Conservation (phyloP, 2,113 vertebrate genomes). For the Hippocampus comes region DNA sequence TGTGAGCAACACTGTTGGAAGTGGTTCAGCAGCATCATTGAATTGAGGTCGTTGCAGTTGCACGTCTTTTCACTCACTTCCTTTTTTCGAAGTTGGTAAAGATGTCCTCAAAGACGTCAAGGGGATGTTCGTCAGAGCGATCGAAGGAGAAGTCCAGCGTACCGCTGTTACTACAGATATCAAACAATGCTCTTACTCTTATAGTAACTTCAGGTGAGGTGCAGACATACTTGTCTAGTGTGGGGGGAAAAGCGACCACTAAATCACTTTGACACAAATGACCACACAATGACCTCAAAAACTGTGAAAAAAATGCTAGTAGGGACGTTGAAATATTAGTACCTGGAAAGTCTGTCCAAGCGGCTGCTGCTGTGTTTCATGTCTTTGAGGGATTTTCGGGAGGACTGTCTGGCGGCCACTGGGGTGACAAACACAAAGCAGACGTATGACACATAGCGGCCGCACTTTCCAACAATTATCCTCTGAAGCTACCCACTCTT, state of each 20-base stretch:
- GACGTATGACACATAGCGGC: neutral
- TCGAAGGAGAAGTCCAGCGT: constrained; percentile 94
- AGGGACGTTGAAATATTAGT: constrained; percentile 17
- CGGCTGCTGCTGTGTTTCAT: constrained; percentile 51
- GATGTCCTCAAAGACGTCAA: constrained; percentile 89
- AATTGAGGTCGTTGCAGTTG: neutral
- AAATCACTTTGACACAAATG: neutral
- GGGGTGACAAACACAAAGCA: constrained; percentile 26
- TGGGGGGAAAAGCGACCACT: neutral
- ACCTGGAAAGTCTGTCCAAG: constrained; percentile 79
- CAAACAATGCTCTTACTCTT: neutral
- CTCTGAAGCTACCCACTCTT: constrained; percentile 25
- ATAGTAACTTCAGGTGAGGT: neutral
- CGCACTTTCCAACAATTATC: neutral
- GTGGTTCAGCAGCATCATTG: neutral
- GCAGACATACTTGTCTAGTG: neutral
- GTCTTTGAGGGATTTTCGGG: constrained; percentile 67
- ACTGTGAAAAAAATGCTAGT: neutral
- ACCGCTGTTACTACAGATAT: constrained; percentile 69
- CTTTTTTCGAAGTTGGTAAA: constrained; percentile 84
- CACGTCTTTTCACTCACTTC: constrained; percentile 76
- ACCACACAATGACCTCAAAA: neutral
- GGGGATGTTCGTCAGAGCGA: constrained; percentile 82
- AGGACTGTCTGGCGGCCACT: constrained; percentile 64
- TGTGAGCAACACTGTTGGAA: neutral